A percentile compares a stretch with the other conserved stretches of the same genome.
These are phyloP conservation scores for Myotis pilosus DNA, from an alignment of 2,797 vertebrate species.

Conservation along the genomic window DNA sequence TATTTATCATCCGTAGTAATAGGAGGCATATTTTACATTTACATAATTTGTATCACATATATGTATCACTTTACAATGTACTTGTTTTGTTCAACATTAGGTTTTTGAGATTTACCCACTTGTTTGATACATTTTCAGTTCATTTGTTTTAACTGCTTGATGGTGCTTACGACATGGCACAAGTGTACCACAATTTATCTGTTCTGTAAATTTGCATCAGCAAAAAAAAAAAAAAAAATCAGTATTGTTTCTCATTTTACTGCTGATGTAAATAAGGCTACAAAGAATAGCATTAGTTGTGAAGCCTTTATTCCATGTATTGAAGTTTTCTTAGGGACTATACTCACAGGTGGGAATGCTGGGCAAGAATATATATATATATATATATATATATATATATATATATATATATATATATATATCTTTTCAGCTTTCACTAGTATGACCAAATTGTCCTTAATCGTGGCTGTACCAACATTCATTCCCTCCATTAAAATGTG, in stretches of 20 bases:
- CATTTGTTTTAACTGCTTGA: constrained; percentile 17
- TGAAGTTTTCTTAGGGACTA: background rate
- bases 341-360: background rate
- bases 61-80: background rate
- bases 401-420: background rate
- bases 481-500: background rate
- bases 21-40: background rate
- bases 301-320: background rate
- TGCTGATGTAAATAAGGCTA: background rate
- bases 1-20: background rate
- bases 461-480: background rate
- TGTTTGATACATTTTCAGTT: background rate
- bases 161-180: background rate
- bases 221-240: background rate
- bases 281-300: background rate
- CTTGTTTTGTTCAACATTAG: background rate
- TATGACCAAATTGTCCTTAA: background rate
- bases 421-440: background rate
- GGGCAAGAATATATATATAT: background rate
- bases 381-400: too few species aligned
- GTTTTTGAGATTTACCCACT: background rate
- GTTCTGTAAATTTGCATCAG: background rate
- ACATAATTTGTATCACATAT: background rate
- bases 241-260: background rate
- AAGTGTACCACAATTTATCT: background rate